Evolutionary conservation across 2,113 vertebrate genomes (phyloP), one percentile per base, ranked within the genome.

Genomic region (Microtus ochrogaster): DNA sequence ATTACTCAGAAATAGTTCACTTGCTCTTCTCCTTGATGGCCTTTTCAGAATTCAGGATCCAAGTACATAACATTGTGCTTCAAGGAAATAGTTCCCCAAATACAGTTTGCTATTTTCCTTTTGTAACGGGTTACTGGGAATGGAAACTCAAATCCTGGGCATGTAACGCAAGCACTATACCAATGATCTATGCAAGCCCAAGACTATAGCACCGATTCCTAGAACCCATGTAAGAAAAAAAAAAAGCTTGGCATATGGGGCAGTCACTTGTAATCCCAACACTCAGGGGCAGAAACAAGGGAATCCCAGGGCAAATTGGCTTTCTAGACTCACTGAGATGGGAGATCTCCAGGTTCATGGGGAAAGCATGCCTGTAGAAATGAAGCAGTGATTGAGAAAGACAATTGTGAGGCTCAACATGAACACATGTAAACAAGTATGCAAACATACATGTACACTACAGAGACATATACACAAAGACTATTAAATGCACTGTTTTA

Each of bases 91-190:
- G 72, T 81, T 55, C 7, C 2, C 76, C 41, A 84, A 44, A 77
- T 4, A 77, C n/a, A 93, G 22, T 72, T 12, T 87, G 9, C 79
- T 89, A 79, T 76, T 94, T 96, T 87, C 41, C 44, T 65, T 41
- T 84, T 65, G 63, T 63, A 28, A 5, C 47, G 28, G 21, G 44
- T 70, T 70, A 9, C 33, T 39, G 33, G 24, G 14, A 52, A 26
- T 88, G 24, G 68, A 52, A n/a, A n/a, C 14, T 44, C 61, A 86
- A 86, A 66, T 52, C n/a, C 7, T 73, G 36, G 14, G 24, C 7
- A 52, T 52, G 36, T 39, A 24, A 88, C 4, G 21, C 47, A 88
- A 73, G 49, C 49, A 72, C 33, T 55, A 17, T 55, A 30, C 5
- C 24, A 88, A 10, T 39, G 47, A 55, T 14, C 22, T 39, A 28